Percentiles rank a stretch among this genome's conserved stretches.
These are phyloP conservation scores for Drosophila serrata DNA, from an alignment of 1,140 invertebrate species.

Conservation along the genomic window DNA sequence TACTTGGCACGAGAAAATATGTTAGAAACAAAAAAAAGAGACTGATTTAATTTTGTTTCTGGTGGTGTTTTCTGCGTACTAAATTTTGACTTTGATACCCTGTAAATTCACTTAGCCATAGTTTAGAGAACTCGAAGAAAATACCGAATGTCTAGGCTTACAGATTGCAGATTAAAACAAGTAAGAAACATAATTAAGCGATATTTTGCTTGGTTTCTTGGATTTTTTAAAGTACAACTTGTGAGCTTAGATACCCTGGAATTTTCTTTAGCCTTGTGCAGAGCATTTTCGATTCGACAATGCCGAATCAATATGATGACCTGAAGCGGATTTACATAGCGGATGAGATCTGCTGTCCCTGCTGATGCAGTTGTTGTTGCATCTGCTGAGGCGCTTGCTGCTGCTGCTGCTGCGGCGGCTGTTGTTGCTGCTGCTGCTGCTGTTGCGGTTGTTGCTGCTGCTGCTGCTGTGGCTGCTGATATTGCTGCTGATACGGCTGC, in stretches of 20 bases:
- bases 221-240: neutral
- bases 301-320: constrained; percentile 10
- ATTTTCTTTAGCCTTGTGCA: constrained; percentile 4
- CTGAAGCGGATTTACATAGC: constrained; percentile 64
- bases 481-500: constrained; percentile 37
- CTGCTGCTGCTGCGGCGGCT: constrained; percentile 27
- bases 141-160: neutral
- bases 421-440: constrained; percentile 23
- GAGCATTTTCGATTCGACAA: constrained; percentile 25
- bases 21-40: neutral
- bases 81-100: neutral
- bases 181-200: neutral
- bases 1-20: neutral
- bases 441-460: constrained; percentile 28
- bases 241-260: neutral
- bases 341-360: constrained; percentile 69
- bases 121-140: neutral
- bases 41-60: neutral
- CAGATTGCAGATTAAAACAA: neutral
- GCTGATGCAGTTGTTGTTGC: constrained; percentile 36
- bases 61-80: neutral
- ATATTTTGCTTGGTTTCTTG: neutral
- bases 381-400: constrained; percentile 20
- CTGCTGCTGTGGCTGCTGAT: constrained; percentile 5
- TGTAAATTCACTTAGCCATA: neutral